Evolutionary conservation across 2,113 vertebrate species (phyloP).

Genomic region (Todiramphus chloris): DNA sequence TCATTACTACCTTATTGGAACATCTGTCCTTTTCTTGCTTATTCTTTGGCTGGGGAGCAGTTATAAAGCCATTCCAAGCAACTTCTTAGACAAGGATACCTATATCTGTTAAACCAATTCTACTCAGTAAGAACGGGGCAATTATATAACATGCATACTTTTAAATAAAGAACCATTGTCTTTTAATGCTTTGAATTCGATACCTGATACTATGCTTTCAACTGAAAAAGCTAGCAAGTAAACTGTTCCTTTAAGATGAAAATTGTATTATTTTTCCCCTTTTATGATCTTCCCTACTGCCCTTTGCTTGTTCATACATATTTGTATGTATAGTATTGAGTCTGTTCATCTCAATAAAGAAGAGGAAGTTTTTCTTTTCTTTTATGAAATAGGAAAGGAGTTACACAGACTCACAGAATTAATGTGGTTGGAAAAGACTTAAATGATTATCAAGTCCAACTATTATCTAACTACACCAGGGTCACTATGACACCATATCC

Average conservation of each 20-base stretch:
- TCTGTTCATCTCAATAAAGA: neutral
- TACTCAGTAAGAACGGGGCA: neutral
- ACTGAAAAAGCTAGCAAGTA: neutral
- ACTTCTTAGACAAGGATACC: neutral
- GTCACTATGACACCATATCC: too few relatives aligned
- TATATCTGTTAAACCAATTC: neutral
- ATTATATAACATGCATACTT: neutral
- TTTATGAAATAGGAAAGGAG: neutral
- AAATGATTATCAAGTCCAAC: too few relatives aligned
- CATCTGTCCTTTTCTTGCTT: neutral
- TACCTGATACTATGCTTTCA: neutral
- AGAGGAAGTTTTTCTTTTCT: accelerated
- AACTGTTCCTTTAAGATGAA: neutral
- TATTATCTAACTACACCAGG: too few relatives aligned
- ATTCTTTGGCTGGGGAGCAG: neutral
- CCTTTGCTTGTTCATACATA: neutral
- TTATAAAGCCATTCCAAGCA: neutral
- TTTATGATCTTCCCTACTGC: neutral
- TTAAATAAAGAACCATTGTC: neutral
- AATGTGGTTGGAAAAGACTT: too few relatives aligned
- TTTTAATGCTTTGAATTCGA: neutral
- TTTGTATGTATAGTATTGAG: neutral
- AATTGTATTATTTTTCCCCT: neutral
- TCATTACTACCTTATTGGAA: neutral
- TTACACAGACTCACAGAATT: neutral